Percentiles rank a stretch among this genome's conserved stretches.
These are phyloP conservation scores for Gallinago solitaria DNA, from an alignment of 2,797 vertebrate species.

Conservation along the genomic window DNA sequence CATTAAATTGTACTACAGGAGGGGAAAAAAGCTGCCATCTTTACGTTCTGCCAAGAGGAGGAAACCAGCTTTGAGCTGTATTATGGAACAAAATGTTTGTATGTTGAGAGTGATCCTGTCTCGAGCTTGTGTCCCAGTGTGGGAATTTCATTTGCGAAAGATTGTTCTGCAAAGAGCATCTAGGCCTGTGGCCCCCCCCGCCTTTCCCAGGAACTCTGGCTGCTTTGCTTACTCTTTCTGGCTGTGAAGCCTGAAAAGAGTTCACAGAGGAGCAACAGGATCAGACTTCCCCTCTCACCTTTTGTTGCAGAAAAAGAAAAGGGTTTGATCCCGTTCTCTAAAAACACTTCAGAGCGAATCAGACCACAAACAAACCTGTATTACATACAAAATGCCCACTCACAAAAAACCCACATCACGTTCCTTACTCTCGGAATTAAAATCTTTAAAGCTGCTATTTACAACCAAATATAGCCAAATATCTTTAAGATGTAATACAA, in stretches of 20 bases:
- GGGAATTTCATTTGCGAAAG: background rate
- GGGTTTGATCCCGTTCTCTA: background rate
- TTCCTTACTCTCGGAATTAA: background rate
- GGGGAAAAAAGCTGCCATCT: background rate
- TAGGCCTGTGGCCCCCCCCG: background rate
- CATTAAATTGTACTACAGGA: background rate
- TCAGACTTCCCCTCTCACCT: slow-evolving; percentile 15
- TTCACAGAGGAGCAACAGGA: slow-evolving; percentile 20
- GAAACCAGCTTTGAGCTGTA: background rate
- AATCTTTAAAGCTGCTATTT: background rate
- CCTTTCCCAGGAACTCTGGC: slow-evolving; percentile 25
- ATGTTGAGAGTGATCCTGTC: background rate
- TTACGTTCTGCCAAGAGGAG: background rate
- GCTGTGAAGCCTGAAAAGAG: slow-evolving; percentile 14
- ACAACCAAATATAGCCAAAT: background rate
- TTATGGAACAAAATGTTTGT: background rate
- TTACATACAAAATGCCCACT: background rate
- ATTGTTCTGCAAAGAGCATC: background rate
- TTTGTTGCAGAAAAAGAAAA: background rate
- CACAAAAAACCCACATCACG: background rate
- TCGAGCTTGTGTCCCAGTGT: background rate
- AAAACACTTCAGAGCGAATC: background rate
- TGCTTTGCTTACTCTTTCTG: slow-evolving; percentile 18
- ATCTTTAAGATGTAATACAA: background rate
- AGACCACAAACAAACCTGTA: background rate